Base-by-base conservation (phyloP, 1,140 invertebrate genomes). In the Zaprionus lachaisei region DNA sequence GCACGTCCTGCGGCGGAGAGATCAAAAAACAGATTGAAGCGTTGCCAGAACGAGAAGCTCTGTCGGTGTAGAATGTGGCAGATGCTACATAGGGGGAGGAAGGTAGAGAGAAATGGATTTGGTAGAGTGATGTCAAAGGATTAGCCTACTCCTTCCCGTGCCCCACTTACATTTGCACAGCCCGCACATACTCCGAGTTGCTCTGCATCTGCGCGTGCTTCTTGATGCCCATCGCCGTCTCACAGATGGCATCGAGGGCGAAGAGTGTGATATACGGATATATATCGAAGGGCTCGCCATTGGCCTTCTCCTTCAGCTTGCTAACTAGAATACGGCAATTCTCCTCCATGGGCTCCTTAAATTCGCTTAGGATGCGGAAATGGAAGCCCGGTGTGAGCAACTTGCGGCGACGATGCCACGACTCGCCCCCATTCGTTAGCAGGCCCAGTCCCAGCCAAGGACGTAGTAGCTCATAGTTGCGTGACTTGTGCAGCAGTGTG, bases 381-480 rank as follows among this genome's bases (percentile, higher is more conserved):
- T 99, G 97, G 93, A 99, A 99, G 1, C 97, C 95, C 2, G 97
- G 97, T 0, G 98, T 98, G 1, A 99, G 91, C 41, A 98, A 94
- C 93, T 97, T 97, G 62, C 98, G 94, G n/a, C 97, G 93, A 0
- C 92, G 82, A 55, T 95, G 95, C 97, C 98, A 99, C 93, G 97
- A 97, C 12, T 93, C 92, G 47, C 96, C 97, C 55, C 92, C 64
- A 69, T 94, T 95, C 2, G 95, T 95, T 0, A 96, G 85, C 9
- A 97, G 93, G 15, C 96, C 96, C 26, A 94, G 94, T 15, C 94
- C 94, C 24, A 97, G 93, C 96, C 96, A 97, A 14, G 95, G 94
- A 49, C 94, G 91, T 0, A 97, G 71, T 56, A 95, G 94, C 17
- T 93, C 79, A 67, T 94, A 94, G 61, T 87, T 93, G 0, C 58